A percentile compares a stretch with the other conserved stretches of the same genome.
Evolutionary conservation across 2,113 vertebrate genomes (phyloP).

Genomic region (Tachysurus vachellii): DNA sequence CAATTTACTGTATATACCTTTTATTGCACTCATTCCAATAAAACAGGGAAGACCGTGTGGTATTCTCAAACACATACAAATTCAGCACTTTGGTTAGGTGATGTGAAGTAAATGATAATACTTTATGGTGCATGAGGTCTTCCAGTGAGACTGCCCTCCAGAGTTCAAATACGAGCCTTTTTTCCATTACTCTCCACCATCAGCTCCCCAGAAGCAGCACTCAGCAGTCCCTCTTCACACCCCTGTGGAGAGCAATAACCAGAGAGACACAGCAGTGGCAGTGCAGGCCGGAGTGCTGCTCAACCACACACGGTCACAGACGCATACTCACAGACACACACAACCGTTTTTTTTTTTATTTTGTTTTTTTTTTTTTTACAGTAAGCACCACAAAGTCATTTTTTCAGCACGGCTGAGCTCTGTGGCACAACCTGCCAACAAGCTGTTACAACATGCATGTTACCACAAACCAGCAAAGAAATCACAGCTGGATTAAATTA

Average conservation of each 20-base stretch:
- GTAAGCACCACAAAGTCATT: slow-evolving; percentile 23
- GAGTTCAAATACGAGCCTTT: slow-evolving; percentile 43
- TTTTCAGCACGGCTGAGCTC: slow-evolving; percentile 21
- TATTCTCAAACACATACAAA: slow-evolving; percentile 17
- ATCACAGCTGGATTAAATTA: slow-evolving; percentile 39
- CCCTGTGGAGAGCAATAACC: slow-evolving; percentile 49
- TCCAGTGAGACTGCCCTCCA: slow-evolving; percentile 31
- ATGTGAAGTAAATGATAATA: slow-evolving; percentile 39
- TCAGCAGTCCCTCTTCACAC: slow-evolving; percentile 49
- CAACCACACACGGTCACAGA: background rate
- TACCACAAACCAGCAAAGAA: slow-evolving; percentile 29
- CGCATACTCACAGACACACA: background rate
- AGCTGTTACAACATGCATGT: slow-evolving; percentile 37
- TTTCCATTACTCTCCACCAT: slow-evolving; percentile 35
- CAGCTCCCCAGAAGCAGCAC: slow-evolving; percentile 45
- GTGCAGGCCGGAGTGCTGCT: slow-evolving; percentile 27
- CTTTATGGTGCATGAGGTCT: slow-evolving; percentile 32
- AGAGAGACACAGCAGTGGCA: slow-evolving; percentile 30
- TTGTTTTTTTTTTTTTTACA: background rate
- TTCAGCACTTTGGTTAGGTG: slow-evolving; percentile 27
- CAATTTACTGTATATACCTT: slow-evolving; percentile 23
- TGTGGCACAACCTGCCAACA: slow-evolving; percentile 38
- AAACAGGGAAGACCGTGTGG: background rate
- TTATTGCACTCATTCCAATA: slow-evolving; percentile 24
- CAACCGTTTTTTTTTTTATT: background rate